Percentiles rank a stretch among this genome's conserved stretches.
Conservation (phyloP, 2,888 invertebrate genomes). For the Plusia festucae region DNA sequence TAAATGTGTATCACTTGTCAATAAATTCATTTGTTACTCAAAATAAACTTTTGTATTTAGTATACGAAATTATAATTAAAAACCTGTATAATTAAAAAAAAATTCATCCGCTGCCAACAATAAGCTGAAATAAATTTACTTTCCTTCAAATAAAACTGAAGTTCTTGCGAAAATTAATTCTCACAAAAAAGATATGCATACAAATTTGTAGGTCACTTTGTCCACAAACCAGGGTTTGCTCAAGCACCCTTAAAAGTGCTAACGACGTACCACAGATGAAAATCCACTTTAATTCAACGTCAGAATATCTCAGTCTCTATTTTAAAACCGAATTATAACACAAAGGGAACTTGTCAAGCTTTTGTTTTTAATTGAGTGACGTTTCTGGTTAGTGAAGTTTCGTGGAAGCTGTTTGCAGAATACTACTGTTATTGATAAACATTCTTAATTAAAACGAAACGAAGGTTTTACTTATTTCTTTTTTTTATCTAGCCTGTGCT, state of each 20-base stretch:
- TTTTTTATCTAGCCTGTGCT: too few species aligned
- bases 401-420: constrained; percentile 12
- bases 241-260: constrained; percentile 58
- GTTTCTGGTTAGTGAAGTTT: constrained; percentile 12
- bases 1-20: too few species aligned
- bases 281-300: constrained; percentile 53
- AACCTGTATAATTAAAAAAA: background rate
- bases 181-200: constrained; percentile 50
- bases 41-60: too few species aligned
- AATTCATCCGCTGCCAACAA: background rate
- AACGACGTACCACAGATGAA: constrained; percentile 67
- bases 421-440: background rate
- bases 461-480: too few species aligned
- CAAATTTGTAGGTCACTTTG: constrained; percentile 63
- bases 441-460: too few species aligned
- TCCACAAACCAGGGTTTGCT: constrained; percentile 43
- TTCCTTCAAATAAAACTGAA: constrained; percentile 21
- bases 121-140: background rate
- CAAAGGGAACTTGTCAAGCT: constrained; percentile 47
- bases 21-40: too few species aligned
- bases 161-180: constrained; percentile 23
- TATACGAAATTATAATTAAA: too few species aligned
- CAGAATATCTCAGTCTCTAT: constrained; percentile 59
- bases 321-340: constrained; percentile 57
- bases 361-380: constrained; percentile 43